These are phyloP conservation scores for Heteromormyrus szaboi DNA, from an alignment of 2,797 vertebrate genomes.

Conservation along the genomic window DNA sequence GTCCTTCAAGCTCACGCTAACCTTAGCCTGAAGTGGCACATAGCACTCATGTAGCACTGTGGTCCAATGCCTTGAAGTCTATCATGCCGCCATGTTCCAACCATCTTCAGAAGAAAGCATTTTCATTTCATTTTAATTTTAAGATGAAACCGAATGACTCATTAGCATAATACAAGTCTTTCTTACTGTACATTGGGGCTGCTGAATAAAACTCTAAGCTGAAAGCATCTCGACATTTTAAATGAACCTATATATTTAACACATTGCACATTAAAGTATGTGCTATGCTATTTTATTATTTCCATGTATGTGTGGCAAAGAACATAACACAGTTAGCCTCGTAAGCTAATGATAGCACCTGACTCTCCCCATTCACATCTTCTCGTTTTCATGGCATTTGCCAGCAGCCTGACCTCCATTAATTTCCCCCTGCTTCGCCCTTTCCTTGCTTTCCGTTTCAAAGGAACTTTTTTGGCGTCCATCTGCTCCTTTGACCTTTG, in stretches of 20 bases:
- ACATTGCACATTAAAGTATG: background rate
- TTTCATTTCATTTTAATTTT: background rate
- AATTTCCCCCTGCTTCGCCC: background rate
- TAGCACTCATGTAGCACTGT: background rate
- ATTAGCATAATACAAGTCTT: background rate
- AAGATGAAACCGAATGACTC: background rate
- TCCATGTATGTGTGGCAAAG: background rate
- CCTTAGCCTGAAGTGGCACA: background rate
- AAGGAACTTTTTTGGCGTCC: background rate
- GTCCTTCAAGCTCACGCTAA: background rate
- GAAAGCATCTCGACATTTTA: background rate
- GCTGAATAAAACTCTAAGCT: background rate
- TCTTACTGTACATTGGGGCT: background rate
- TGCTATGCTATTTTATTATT: background rate
- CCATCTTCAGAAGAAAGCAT: background rate
- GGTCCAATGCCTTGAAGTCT: background rate
- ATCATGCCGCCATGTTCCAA: background rate
- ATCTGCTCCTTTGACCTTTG: conserved; percentile 21
- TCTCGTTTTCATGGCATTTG: background rate
- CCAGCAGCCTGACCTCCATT: background rate
- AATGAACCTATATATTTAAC: background rate
- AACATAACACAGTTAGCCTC: background rate
- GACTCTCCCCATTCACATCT: background rate
- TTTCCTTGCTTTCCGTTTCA: background rate
- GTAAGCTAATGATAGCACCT: background rate